Evolutionary conservation across 2,888 invertebrate genomes (phyloP), one percentile per base, ranked within the genome.

Genomic region (Xanthia icteritia): DNA sequence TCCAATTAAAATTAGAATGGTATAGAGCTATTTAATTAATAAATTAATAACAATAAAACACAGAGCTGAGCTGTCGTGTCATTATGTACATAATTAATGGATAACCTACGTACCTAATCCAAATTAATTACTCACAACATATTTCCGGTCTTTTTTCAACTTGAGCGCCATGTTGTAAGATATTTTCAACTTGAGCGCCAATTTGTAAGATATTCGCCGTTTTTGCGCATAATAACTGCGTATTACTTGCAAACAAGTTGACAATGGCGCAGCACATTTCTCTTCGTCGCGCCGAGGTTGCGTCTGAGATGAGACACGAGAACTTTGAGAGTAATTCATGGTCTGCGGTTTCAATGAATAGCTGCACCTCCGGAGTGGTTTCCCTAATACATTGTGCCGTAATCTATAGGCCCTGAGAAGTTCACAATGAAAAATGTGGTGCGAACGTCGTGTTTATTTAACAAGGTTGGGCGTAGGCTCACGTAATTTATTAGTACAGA

Each of bases 361-460:
- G 88, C 89, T 91, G 90, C 91, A 91, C 77, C 77, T 81, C 60
- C 58, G 51, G 77, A 84, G 82, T 78, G 86, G 83, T 86, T 86
- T 71, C 76, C 76, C 69, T 79, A 82, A 84, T 87, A 86, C 79
- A 84, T 86, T 84, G 86, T 78, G 67, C 77, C 77, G 81, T 85
- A 86, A 89, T 89, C 90, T 88, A 86, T 82, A 88, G 86, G 88
- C 85, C 84, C 83, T 86, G 86, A 91, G 90, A 89, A 86, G 91
- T 89, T 89, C 87, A 80, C 89, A 89, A 92, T 94, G 94, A 94
- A 94, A 95, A 95, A 95, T 94, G 91, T 92, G 92, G 93, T 94
- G 94, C 92, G 93, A 94, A 93, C 93, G 90, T 91, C 91, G 92
- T 94, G 94, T 94, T 94, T 95, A 93, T 93, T 94, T 94, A 94